phyloP scores from a whole-genome alignment of 2,888 invertebrate genomes.

The Sesia bembeciformis region DNA sequence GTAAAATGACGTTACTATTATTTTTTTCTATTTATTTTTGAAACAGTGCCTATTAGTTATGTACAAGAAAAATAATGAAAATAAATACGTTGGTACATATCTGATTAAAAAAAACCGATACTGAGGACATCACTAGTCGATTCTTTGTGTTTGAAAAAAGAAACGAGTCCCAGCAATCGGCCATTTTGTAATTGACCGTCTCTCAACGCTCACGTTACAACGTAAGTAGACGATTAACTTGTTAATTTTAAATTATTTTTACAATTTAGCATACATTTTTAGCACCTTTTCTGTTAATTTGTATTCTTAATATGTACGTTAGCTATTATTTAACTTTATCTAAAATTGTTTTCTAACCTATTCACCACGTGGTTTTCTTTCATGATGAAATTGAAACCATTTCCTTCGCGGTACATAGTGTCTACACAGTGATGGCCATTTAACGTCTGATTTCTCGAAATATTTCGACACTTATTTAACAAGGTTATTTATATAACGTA shows the following conservation, averaged over 20 bases:
- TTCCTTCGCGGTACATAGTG: constrained; percentile 71
- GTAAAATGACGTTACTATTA: no score
- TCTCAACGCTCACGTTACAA: constrained; percentile 54
- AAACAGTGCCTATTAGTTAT: no score
- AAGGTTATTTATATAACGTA: not conserved
- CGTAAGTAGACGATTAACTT: constrained; percentile 38
- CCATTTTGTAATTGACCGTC: constrained; percentile 68
- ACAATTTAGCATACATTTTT: no score
- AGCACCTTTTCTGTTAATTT: not conserved
- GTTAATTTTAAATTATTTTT: no score
- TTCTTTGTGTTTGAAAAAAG: no score
- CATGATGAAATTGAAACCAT: constrained; percentile 53
- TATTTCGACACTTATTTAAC: not conserved
- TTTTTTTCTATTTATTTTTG: no score
- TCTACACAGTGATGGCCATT: constrained; percentile 60
- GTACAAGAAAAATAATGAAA: no score
- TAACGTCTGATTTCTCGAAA: constrained; percentile 50
- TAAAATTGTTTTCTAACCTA: not conserved
- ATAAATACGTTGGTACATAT: no score
- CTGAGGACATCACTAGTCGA: no score
- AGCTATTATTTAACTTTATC: constrained; percentile 1
- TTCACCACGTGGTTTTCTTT: constrained; percentile 42
- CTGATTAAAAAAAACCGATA: no score
- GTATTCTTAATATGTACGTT: not conserved
- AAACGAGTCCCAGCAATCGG: constrained; percentile 13